Evolutionary conservation across 2,113 vertebrate genomes (phyloP).

Genomic region (Andinoacara biseriatus): DNA sequence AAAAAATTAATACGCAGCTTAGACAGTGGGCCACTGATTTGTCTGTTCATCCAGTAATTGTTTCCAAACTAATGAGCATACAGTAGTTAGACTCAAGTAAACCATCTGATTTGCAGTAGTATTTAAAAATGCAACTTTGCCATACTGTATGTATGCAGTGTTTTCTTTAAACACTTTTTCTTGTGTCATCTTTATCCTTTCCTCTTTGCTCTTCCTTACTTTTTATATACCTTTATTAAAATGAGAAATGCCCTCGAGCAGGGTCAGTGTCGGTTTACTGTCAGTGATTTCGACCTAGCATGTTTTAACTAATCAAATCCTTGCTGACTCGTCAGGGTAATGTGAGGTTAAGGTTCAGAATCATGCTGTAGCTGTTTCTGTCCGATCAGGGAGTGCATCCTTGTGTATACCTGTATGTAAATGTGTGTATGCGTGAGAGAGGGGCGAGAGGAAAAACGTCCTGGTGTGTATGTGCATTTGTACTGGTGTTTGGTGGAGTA

Average conservation of each 20-base stretch:
- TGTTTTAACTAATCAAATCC: slow-evolving; percentile 32
- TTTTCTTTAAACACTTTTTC: slow-evolving; percentile 41
- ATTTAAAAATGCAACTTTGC: slow-evolving; percentile 1
- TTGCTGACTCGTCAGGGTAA: slow-evolving; percentile 35
- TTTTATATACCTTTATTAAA: slow-evolving; percentile 31
- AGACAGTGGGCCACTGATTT: neutral
- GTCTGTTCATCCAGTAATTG: neutral
- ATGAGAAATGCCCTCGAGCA: slow-evolving; percentile 2
- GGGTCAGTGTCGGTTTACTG: slow-evolving; percentile 38
- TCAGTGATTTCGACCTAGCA: slow-evolving; percentile 4
- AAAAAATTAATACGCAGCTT: neutral
- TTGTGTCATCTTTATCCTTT: slow-evolving; percentile 24
- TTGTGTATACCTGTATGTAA: slow-evolving; percentile 46
- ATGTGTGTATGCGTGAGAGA: slow-evolving; percentile 21
- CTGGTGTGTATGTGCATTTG: neutral
- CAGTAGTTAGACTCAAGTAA: neutral
- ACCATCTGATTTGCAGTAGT: neutral
- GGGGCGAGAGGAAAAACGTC: neutral
- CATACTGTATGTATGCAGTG: neutral
- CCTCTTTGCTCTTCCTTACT: slow-evolving; percentile 48
- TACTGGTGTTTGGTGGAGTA: slow-evolving; percentile 44
- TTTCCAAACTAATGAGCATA: neutral
- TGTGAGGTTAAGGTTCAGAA: slow-evolving; percentile 31
- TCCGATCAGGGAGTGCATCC: slow-evolving; percentile 50
- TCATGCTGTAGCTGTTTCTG: slow-evolving; percentile 62